phyloP scores from a whole-genome alignment of 2,888 invertebrate species.

The Drosophila incognita region DNA sequence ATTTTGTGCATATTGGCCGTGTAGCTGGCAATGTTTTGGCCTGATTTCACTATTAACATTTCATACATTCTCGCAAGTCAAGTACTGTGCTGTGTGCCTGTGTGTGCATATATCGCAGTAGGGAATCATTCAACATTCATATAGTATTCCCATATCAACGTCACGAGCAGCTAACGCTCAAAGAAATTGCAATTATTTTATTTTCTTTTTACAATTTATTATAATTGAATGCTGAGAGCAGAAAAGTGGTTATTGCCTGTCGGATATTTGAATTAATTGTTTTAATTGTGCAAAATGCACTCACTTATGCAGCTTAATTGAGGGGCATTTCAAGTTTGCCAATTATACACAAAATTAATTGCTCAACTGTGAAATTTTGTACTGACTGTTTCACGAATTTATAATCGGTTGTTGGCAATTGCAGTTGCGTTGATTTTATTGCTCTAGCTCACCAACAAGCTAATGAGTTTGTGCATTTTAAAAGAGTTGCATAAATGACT shows the following conservation, averaged over 20 bases:
- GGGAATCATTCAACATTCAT: background rate
- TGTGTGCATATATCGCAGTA: background rate
- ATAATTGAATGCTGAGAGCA: background rate
- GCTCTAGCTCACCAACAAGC: background rate
- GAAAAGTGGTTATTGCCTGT: background rate
- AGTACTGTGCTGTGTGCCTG: background rate
- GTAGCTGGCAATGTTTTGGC: background rate
- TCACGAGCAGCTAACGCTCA: background rate
- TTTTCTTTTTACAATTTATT: background rate
- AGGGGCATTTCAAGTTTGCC: background rate
- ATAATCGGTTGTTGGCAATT: background rate
- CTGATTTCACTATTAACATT: background rate
- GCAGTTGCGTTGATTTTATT: background rate
- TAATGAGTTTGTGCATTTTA: background rate
- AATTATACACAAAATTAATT: background rate
- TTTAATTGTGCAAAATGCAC: background rate
- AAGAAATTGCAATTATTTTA: background rate
- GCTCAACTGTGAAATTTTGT: background rate
- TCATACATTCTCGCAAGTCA: background rate
- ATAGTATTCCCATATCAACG: background rate
- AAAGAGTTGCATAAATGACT: background rate
- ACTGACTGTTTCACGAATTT: background rate
- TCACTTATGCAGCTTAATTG: background rate
- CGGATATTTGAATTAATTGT: background rate
- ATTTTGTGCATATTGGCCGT: background rate